A percentile compares a stretch with the other conserved stretches of the same genome.
phyloP scores from a whole-genome alignment of 1,140 invertebrate species.

The Lepidotrigona ventralis region DNA sequence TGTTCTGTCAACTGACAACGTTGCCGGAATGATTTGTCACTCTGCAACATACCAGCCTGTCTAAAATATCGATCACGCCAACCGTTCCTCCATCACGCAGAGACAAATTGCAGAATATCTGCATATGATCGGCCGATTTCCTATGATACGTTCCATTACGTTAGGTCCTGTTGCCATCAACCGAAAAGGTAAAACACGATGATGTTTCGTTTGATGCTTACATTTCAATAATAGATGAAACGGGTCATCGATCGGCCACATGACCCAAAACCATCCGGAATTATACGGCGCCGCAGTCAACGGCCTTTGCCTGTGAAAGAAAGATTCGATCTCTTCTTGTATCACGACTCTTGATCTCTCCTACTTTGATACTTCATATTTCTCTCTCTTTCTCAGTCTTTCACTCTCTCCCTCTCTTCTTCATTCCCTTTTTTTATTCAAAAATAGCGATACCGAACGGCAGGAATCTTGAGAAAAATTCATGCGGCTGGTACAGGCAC shows the following conservation, averaged over 20 bases:
- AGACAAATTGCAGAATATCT: background rate
- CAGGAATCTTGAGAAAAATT: slow-evolving; percentile 33
- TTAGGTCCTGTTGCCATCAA: background rate
- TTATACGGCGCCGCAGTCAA: slow-evolving; percentile 26
- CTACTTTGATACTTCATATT: background rate
- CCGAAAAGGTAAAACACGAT: slow-evolving; percentile 16
- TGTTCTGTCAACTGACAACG: background rate
- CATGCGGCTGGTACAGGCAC: slow-evolving; percentile 21
- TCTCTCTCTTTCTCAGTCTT: background rate
- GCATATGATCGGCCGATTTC: background rate
- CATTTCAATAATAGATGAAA: slow-evolving; percentile 56
- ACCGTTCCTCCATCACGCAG: background rate
- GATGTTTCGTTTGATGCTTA: slow-evolving; percentile 17
- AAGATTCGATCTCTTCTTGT: background rate
- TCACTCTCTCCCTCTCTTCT: background rate
- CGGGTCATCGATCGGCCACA: slow-evolving; percentile 53
- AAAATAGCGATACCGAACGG: background rate
- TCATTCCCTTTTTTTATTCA: background rate
- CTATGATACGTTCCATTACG: background rate
- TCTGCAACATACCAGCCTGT: background rate
- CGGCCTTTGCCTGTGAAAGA: background rate
- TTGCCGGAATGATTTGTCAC: background rate
- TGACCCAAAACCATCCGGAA: slow-evolving; percentile 46
- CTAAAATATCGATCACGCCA: background rate
- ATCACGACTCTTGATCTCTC: background rate